These are phyloP conservation scores for Apis cerana DNA, from an alignment of 1,140 invertebrate species.

Conservation along the genomic window DNA sequence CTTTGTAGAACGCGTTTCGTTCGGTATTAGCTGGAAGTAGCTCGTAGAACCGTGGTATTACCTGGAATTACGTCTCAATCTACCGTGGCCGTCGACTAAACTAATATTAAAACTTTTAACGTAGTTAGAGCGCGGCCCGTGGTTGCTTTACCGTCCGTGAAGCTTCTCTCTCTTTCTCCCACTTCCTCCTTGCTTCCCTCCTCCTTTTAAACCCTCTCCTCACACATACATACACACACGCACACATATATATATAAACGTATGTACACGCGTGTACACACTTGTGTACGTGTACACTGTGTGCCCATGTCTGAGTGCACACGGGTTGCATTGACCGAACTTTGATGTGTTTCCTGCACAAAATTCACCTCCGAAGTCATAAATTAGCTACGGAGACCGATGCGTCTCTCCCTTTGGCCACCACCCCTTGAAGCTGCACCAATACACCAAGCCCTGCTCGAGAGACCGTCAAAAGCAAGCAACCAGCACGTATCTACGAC, in stretches of 20 bases:
- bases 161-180: constrained; percentile 66
- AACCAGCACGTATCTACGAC: constrained; percentile 52
- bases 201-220: not conserved
- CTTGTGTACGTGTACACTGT: constrained; percentile 19
- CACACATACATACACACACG: not conserved
- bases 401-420: constrained; percentile 63
- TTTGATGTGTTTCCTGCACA: constrained; percentile 80
- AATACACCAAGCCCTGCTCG: constrained; percentile 53
- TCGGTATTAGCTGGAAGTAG: constrained; percentile 80
- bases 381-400: constrained; percentile 77
- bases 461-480: constrained; percentile 64
- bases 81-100: constrained; percentile 82
- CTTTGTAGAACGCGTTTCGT: constrained; percentile 80
- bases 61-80: constrained; percentile 82
- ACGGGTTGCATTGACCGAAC: constrained; percentile 78
- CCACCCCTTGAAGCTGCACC: constrained; percentile 58
- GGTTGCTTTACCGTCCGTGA: constrained; percentile 79
- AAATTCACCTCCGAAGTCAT: constrained; percentile 78
- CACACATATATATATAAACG: no score
- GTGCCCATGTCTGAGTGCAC: constrained; percentile 36
- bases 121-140: constrained; percentile 79
- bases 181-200: constrained; percentile 29
- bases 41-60: constrained; percentile 80
- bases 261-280: constrained; percentile 3
- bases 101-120: constrained; percentile 83